A percentile compares a stretch with the other conserved stretches of the same genome.
These are phyloP conservation scores for Apostichopus leukothele DNA, from an alignment of 53 echinoderm and acorn worm species.

Conservation along the genomic window DNA sequence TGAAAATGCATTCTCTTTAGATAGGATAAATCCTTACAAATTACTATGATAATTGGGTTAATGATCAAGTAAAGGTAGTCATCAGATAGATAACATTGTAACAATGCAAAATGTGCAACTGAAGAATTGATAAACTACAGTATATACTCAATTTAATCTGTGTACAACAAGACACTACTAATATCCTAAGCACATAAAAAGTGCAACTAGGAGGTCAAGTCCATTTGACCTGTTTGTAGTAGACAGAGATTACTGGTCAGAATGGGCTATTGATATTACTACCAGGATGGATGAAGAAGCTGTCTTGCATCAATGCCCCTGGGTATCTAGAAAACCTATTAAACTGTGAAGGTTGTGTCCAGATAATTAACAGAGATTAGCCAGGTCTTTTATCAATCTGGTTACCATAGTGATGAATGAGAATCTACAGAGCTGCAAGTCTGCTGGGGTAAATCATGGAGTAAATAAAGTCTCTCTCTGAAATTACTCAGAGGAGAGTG, in stretches of 20 bases:
- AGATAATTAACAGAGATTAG: constrained; percentile 21
- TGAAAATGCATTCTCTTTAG: no score
- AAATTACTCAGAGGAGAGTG: no score
- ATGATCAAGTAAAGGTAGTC: no score
- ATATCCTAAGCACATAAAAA: neutral
- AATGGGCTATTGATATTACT: neutral
- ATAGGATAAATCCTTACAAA: no score
- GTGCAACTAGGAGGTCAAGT: neutral
- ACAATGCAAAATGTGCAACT: no score
- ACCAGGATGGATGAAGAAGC: neutral
- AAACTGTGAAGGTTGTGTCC: constrained; percentile 15
- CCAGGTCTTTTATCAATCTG: neutral
- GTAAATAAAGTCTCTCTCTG: no score
- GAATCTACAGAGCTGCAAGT: neutral
- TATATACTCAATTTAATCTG: no score
- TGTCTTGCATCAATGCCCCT: constrained; percentile 29
- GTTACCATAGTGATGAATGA: neutral
- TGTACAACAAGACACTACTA: no score
- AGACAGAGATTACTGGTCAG: neutral
- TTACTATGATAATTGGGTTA: no score
- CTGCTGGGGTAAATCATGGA: no score
- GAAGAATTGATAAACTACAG: no score
- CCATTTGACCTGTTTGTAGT: neutral
- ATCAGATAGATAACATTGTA: no score
- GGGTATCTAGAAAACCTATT: constrained; percentile 20